Conservation (phyloP, 1,140 invertebrate species). For the Zaprionus inermis region DNA sequence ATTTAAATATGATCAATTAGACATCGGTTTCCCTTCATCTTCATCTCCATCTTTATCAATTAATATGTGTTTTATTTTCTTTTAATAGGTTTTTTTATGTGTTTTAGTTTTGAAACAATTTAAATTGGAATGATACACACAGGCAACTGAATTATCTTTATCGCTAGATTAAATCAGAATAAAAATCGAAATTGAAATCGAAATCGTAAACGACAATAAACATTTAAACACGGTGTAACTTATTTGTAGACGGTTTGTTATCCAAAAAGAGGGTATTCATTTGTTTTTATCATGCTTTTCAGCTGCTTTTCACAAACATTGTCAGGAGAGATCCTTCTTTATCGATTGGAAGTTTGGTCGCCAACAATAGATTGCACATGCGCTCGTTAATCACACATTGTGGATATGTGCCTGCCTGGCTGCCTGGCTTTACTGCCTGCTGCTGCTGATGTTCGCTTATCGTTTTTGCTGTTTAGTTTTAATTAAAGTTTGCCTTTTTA, state of each 20-base stretch:
- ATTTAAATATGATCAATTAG: constrained; percentile 56
- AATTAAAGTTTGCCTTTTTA: constrained; percentile 55
- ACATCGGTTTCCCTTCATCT: constrained; percentile 56
- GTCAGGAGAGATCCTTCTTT: constrained; percentile 57
- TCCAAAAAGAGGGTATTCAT: constrained; percentile 30
- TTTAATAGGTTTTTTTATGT: constrained; percentile 57
- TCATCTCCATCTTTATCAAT: not conserved
- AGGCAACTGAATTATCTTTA: constrained; percentile 49
- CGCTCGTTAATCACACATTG: constrained; percentile 25
- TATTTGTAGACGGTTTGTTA: constrained; percentile 31
- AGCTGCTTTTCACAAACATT: constrained; percentile 31
- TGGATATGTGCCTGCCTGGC: not conserved
- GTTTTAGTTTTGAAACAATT: constrained; percentile 31
- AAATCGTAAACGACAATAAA: constrained; percentile 54
- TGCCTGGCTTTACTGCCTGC: constrained; percentile 27
- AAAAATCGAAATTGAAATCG: not conserved
- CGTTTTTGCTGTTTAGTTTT: constrained; percentile 42
- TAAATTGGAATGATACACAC: constrained; percentile 70
- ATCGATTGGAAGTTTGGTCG: constrained; percentile 36
- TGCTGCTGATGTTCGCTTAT: constrained; percentile 11
- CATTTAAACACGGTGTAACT: constrained; percentile 38
- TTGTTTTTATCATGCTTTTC: constrained; percentile 12
- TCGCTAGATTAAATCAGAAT: not conserved
- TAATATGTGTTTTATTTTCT: constrained; percentile 36
- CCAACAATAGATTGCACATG: constrained; percentile 62